phyloP scores from a whole-genome alignment of 2,888 invertebrate genomes.

The Lepidocyrtoides sp. region DNA sequence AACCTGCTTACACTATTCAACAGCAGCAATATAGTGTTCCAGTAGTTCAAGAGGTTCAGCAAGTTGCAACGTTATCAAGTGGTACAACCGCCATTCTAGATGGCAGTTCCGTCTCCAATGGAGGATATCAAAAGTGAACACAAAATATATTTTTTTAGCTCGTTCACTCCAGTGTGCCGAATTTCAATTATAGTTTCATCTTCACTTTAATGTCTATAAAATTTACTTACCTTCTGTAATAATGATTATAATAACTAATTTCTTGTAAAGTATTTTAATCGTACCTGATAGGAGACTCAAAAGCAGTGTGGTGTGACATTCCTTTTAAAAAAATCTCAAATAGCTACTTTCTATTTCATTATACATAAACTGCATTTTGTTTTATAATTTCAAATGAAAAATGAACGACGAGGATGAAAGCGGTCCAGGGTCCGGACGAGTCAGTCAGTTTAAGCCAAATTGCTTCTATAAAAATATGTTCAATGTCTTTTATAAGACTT shows the following conservation, averaged over 20 bases:
- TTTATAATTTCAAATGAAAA: neutral
- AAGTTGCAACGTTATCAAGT: neutral
- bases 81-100: neutral
- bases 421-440: neutral
- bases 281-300: slow-evolving; percentile 26
- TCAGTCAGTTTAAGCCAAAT: slow-evolving; percentile 34
- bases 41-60: slow-evolving; percentile 22
- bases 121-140: slow-evolving; percentile 41
- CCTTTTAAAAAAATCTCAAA: neutral
- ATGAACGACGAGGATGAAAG: slow-evolving; percentile 9
- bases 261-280: slow-evolving; percentile 4
- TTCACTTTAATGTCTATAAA: neutral
- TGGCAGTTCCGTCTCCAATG: neutral
- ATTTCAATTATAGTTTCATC: neutral
- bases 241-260: neutral
- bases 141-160: neutral
- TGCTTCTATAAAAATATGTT: neutral
- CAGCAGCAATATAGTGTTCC: slow-evolving; percentile 39
- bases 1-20: slow-evolving; percentile 50
- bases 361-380: neutral
- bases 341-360: neutral
- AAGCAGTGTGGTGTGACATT: slow-evolving; percentile 11
- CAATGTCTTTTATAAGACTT: neutral
- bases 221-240: neutral
- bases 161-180: neutral